Conservation (phyloP, 1,140 invertebrate genomes). For the Cyrtorhinus lividipennis region DNA sequence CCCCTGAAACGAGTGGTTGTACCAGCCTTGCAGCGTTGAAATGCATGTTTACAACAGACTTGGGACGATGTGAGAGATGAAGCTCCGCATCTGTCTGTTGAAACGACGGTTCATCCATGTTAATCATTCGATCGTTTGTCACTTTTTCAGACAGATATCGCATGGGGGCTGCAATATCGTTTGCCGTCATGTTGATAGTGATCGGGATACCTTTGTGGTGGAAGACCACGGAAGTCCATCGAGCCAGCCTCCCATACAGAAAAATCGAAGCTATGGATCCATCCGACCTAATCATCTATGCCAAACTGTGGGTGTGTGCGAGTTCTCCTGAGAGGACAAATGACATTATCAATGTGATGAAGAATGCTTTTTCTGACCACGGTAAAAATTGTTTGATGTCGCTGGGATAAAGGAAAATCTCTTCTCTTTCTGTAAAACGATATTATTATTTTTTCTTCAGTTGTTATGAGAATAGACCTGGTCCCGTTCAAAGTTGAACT, state of each 20-base stretch:
- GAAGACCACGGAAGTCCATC: slow-evolving; percentile 80
- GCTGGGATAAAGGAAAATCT: neutral
- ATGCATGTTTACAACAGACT: neutral
- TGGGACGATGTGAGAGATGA: neutral
- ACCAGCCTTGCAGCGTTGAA: too few relatives aligned
- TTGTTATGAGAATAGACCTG: slow-evolving; percentile 12
- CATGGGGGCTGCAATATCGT: slow-evolving; percentile 57
- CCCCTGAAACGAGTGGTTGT: too few relatives aligned
- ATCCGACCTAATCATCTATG: slow-evolving; percentile 32
- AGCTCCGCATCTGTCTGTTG: neutral
- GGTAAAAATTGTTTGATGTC: neutral
- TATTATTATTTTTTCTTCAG: neutral
- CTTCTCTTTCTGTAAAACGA: neutral
- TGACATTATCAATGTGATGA: slow-evolving; percentile 13
- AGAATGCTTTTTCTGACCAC: neutral
- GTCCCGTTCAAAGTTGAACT: slow-evolving; percentile 26
- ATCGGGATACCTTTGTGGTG: slow-evolving; percentile 88
- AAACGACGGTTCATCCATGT: neutral
- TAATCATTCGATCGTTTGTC: neutral
- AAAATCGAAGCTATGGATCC: slow-evolving; percentile 40
- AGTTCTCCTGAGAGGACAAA: slow-evolving; percentile 29
- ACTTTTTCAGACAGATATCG: slow-evolving; percentile 17
- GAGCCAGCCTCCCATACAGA: slow-evolving; percentile 49
- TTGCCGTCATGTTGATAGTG: slow-evolving; percentile 60
- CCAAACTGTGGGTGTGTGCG: slow-evolving; percentile 33